Evolutionary conservation across 2,113 vertebrate genomes (phyloP).

Genomic region (Tor tambroides): DNA sequence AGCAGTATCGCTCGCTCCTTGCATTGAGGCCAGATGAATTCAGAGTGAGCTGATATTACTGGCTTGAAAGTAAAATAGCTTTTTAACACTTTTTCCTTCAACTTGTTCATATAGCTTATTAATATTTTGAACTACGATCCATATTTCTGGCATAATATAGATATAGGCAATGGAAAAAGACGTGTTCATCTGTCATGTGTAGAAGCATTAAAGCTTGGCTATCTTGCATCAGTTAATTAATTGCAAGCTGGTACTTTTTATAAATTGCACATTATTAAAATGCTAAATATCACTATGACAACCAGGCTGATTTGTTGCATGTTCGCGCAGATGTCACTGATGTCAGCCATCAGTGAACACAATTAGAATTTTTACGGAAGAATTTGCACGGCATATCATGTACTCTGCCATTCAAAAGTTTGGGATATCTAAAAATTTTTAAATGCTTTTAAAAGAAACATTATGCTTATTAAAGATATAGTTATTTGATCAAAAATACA

Average conservation of each 20-base stretch:
- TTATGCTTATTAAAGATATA: not conserved
- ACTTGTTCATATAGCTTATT: constrained; percentile 2
- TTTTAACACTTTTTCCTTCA: constrained; percentile 25
- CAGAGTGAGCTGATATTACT: constrained; percentile 60
- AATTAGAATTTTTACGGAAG: not conserved
- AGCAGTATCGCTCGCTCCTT: constrained; percentile 72
- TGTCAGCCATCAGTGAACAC: not conserved
- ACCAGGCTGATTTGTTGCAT: not conserved
- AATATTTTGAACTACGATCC: constrained; percentile 56
- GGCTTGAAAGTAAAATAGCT: constrained; percentile 30
- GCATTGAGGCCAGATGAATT: constrained; percentile 50
- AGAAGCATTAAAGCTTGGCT: constrained; percentile 15
- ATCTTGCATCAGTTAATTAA: constrained; percentile 31
- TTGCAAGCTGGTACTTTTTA: constrained; percentile 27
- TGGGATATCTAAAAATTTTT: not conserved
- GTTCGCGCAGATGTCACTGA: not conserved
- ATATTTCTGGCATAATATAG: not conserved
- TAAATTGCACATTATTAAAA: not conserved
- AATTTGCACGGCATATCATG: not conserved
- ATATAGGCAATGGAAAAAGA: not conserved
- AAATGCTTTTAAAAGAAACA: not conserved
- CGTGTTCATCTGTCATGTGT: not conserved
- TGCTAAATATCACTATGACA: not conserved
- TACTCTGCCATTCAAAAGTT: not conserved
- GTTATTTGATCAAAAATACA: not conserved